Evolutionary conservation across 2,888 invertebrate species (phyloP), one percentile per base, ranked within the genome.

Genomic region (Aquatica leii): DNA sequence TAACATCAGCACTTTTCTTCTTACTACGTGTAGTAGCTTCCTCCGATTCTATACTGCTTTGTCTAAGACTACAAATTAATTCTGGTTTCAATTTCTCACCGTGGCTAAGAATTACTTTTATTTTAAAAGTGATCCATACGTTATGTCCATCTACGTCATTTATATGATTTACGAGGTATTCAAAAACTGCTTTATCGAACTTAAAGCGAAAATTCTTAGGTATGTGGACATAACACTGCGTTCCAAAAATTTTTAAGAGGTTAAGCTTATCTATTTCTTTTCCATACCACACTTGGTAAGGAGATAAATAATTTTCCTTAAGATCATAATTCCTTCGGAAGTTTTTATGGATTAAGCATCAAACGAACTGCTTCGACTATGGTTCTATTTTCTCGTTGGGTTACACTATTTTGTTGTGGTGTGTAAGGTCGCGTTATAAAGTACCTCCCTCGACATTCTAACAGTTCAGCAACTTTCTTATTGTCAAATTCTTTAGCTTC

Each of bases 131-230:
- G 9, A 31, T 31, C 31, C 31, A 31, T 31, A 31, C 31, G n/a
- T n/a, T n/a, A n/a, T n/a, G n/a, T n/a, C n/a, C n/a, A n/a, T n/a
- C n/a, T n/a, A n/a, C n/a, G n/a, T n/a, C n/a, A n/a, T n/a, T n/a
- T n/a, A n/a, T n/a, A n/a, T n/a, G n/a, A n/a, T n/a, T n/a, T n/a
- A n/a, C n/a, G n/a, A n/a, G n/a, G n/a, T n/a, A n/a, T n/a, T n/a
- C n/a, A n/a, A n/a, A n/a, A n/a, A n/a, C n/a, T n/a, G n/a, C n/a
- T n/a, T 24, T 6, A 24, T 24, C 24, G 6, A 24, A 24, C 6
- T 37, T 37, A n/a, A 37, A 37, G 37, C 37, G 11, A 37, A 37
- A 37, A 37, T 37, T 37, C 37, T 37, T 37, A 37, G 11, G 37
- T 12, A 37, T 11, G 9, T 37, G 2, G 4, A 24, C 24, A 24